A percentile compares a stretch with the other conserved stretches of the same genome.
phyloP scores from a whole-genome alignment of 1,140 invertebrate species.

The Pomacea maculata region DNA sequence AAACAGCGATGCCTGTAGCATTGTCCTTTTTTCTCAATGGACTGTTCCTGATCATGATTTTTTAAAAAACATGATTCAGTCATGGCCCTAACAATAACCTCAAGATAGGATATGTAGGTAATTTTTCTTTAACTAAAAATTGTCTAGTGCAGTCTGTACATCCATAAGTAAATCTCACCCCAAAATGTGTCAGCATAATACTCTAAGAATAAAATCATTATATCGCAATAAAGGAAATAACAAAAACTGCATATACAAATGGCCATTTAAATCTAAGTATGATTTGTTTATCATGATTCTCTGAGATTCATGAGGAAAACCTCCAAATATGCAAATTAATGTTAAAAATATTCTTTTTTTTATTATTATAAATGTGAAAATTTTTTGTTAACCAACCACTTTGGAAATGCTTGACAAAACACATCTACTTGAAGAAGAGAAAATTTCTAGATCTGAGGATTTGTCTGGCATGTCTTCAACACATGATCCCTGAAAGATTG shows the following conservation, averaged over 20 bases:
- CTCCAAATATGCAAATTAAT: background rate
- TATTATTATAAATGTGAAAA: background rate
- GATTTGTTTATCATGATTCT: background rate
- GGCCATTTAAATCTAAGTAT: too few species aligned
- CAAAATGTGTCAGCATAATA: background rate
- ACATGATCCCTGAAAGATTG: too few species aligned
- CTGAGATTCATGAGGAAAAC: background rate
- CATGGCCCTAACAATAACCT: background rate
- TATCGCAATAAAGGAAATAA: background rate
- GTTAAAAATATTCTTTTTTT: background rate
- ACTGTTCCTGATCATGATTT: background rate
- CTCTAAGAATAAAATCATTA: background rate
- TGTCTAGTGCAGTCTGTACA: background rate
- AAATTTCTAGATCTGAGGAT: conserved; percentile 24
- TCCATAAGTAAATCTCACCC: background rate
- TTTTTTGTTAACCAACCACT: background rate
- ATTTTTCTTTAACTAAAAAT: background rate
- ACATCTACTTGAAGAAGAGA: conserved; percentile 27
- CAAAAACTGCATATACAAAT: too few species aligned
- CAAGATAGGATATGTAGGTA: background rate
- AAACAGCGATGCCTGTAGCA: background rate
- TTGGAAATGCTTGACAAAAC: conserved; percentile 27
- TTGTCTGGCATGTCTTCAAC: background rate
- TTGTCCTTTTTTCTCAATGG: background rate
- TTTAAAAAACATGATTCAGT: background rate